These are phyloP conservation scores for Oplegnathus fasciatus DNA, from an alignment of 2,113 vertebrate species.

Conservation along the genomic window DNA sequence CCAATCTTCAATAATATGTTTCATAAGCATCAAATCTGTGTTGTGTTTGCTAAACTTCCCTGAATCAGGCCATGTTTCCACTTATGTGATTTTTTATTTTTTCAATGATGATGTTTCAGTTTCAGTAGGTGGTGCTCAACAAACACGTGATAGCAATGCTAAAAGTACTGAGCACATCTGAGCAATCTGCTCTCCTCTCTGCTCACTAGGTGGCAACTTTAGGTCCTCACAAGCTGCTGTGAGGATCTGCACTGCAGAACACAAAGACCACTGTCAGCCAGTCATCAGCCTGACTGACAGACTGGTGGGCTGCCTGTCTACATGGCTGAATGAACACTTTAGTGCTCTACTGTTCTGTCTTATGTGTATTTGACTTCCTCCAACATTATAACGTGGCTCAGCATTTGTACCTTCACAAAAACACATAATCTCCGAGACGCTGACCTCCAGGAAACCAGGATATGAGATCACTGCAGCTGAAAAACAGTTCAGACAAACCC, in stretches of 20 bases:
- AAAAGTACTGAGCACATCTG: background rate
- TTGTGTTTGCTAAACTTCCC: background rate
- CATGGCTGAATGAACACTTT: background rate
- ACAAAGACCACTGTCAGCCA: constrained; percentile 23
- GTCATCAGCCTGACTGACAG: background rate
- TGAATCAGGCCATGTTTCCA: background rate
- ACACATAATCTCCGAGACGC: no score
- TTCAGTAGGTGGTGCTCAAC: background rate
- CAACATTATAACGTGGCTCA: background rate
- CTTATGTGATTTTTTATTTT: background rate
- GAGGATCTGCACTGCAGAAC: constrained; percentile 18
- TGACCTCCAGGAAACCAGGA: background rate
- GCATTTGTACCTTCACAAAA: background rate
- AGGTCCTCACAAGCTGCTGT: background rate
- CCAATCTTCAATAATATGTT: background rate
- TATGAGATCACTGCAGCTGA: background rate
- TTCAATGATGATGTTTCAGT: background rate
- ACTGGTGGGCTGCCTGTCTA: background rate
- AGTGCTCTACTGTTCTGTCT: no score
- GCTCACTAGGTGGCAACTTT: constrained; percentile 50
- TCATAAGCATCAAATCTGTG: background rate
- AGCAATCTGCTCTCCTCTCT: background rate
- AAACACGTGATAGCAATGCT: background rate
- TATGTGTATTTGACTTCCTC: background rate
- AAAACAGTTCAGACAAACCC: background rate